A percentile compares a stretch with the other conserved stretches of the same genome.
phyloP scores from a whole-genome alignment of 2,113 vertebrate genomes.

The Dasypus novemcinctus region DNA sequence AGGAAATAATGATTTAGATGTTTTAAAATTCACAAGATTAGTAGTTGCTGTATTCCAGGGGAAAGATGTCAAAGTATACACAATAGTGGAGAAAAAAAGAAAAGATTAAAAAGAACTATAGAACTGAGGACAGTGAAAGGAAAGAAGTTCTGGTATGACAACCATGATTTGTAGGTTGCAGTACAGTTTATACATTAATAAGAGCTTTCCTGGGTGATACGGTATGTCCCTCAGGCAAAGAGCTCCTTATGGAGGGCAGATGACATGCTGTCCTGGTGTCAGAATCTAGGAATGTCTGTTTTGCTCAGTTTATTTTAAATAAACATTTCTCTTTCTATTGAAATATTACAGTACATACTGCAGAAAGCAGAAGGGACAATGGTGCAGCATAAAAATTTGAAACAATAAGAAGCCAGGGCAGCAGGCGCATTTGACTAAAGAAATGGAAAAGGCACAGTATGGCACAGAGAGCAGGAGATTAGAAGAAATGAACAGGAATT shows the following conservation, averaged over 20 bases:
- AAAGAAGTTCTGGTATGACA: conserved; percentile 54
- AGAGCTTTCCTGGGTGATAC: conserved; percentile 50
- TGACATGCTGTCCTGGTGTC: conserved; percentile 52
- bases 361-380: conserved; percentile 58
- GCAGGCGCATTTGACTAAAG: conserved; percentile 71
- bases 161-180: conserved; percentile 45
- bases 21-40: conserved; percentile 17
- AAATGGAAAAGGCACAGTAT: conserved; percentile 50
- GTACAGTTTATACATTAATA: conserved; percentile 51
- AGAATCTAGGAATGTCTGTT: conserved; percentile 61
- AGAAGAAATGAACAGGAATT: conserved; percentile 28
- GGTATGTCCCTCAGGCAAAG: conserved; percentile 60
- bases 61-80: not conserved
- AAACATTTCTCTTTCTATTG: conserved; percentile 65
- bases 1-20: not conserved
- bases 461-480: conserved; percentile 49
- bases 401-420: conserved; percentile 58
- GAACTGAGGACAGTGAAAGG: conserved; percentile 41
- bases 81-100: not conserved
- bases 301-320: conserved; percentile 69
- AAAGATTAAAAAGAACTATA: conserved; percentile 8
- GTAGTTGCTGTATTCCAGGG: not conserved
- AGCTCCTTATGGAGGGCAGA: conserved; percentile 64
- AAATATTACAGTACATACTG: conserved; percentile 39
- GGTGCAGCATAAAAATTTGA: conserved; percentile 59